A percentile compares a stretch with the other conserved stretches of the same genome.
Conservation (phyloP, 1,140 invertebrate genomes). For the Atta colombica region DNA sequence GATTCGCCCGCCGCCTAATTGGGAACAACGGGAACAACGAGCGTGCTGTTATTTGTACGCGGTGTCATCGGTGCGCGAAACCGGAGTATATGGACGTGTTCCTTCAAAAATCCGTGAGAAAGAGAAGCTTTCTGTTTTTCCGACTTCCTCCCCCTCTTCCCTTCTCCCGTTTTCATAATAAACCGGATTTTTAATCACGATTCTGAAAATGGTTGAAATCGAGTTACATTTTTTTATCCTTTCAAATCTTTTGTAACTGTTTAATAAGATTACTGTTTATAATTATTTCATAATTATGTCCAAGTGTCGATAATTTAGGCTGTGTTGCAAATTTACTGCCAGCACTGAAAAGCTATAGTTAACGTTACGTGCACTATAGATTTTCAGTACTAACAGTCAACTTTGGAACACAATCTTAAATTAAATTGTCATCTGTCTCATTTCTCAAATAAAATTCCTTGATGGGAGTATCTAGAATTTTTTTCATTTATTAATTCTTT, state of each 20-base stretch:
- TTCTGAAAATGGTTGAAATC: not conserved
- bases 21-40: conserved; percentile 73
- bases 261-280: not conserved
- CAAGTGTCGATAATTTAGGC: not conserved
- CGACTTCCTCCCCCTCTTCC: not conserved
- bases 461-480: too few relatives aligned
- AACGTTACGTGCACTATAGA: too few relatives aligned
- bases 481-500: too few relatives aligned
- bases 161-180: too few relatives aligned
- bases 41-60: conserved; percentile 65
- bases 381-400: too few relatives aligned
- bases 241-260: not conserved
- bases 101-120: not conserved
- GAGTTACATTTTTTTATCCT: not conserved
- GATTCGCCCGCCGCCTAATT: conserved; percentile 71
- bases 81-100: not conserved
- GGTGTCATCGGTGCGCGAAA: conserved; percentile 50
- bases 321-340: too few relatives aligned
- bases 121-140: not conserved
- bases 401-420: not conserved
- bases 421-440: not conserved
- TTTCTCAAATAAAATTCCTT: not conserved
- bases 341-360: too few relatives aligned
- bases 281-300: conserved; percentile 7
- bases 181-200: not conserved